Percentiles rank a stretch among this genome's conserved stretches.
phyloP scores from a whole-genome alignment of 2,113 vertebrate species.

The Columba janthina region DNA sequence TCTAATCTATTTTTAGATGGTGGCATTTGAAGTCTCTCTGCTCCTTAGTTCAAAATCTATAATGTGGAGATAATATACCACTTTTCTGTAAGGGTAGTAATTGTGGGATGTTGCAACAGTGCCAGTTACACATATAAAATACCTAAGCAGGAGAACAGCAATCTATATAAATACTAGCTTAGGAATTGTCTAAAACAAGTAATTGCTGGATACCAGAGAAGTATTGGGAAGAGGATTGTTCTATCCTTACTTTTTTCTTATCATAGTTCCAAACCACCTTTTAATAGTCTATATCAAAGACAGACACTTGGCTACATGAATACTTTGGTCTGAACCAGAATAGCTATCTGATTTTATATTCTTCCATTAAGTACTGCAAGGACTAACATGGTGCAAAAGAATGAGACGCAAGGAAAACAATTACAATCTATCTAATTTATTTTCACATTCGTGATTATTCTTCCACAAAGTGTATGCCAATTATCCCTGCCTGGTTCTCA shows the following conservation, averaged over 20 bases:
- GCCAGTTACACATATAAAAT: not conserved
- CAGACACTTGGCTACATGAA: not conserved
- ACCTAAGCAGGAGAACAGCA: not conserved
- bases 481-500: not conserved
- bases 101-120: not conserved
- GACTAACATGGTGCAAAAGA: not conserved
- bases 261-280: not conserved
- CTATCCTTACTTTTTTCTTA: not conserved
- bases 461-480: not conserved
- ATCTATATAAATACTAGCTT: not conserved
- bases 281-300: not conserved
- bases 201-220: not conserved
- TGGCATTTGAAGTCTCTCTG: slow-evolving; percentile 52
- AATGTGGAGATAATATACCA: slow-evolving; percentile 22
- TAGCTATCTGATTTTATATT: not conserved
- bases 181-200: not conserved
- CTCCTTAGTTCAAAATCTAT: slow-evolving; percentile 43
- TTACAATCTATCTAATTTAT: not conserved
- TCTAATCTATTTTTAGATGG: slow-evolving; percentile 61
- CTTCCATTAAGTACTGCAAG: not conserved
- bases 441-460: not conserved
- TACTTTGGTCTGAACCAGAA: not conserved
- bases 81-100: not conserved
- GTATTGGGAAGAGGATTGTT: not conserved
- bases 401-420: slow-evolving; percentile 6